phyloP scores from a whole-genome alignment of 2,113 vertebrate genomes.

The Burhinus bistriatus region DNA sequence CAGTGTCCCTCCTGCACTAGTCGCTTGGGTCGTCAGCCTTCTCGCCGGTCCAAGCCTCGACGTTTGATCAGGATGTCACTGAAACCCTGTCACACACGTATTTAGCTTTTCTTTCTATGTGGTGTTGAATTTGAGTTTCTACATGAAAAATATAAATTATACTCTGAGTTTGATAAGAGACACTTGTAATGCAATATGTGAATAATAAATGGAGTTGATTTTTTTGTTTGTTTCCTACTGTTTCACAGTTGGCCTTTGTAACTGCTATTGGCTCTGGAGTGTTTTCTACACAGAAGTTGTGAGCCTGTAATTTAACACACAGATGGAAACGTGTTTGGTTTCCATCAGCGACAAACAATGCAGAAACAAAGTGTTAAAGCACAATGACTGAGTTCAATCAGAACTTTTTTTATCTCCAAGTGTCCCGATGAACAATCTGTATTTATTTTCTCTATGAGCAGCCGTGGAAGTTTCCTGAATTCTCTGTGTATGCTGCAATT shows the following conservation, averaged over 20 bases:
- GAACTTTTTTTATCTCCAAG: not conserved
- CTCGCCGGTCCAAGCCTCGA: not conserved
- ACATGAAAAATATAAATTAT: slow-evolving; percentile 73
- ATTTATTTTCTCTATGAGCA: slow-evolving; percentile 39
- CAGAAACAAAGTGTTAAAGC: not conserved
- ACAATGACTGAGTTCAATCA: not conserved
- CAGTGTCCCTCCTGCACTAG: slow-evolving; percentile 57
- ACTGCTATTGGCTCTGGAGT: slow-evolving; percentile 57
- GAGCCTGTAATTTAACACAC: slow-evolving; percentile 1
- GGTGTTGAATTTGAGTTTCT: slow-evolving; percentile 69
- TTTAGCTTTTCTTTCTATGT: slow-evolving; percentile 54
- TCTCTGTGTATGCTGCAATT: fast-evolving
- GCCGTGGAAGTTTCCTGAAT: slow-evolving; percentile 17
- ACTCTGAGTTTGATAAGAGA: slow-evolving; percentile 62
- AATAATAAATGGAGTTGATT: slow-evolving; percentile 77
- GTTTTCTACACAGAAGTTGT: slow-evolving; percentile 18
- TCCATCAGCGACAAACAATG: not conserved
- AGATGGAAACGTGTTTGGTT: not conserved
- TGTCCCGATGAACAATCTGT: slow-evolving; percentile 37
- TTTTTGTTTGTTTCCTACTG: slow-evolving; percentile 58
- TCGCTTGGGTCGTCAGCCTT: not conserved
- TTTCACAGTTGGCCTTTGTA: slow-evolving; percentile 80
- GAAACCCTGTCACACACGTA: slow-evolving; percentile 60
- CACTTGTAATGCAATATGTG: slow-evolving; percentile 78
- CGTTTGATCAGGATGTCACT: slow-evolving; percentile 38